Percentiles rank a stretch among this genome's conserved stretches.
phyloP scores from a whole-genome alignment of 1,140 invertebrate genomes.

The Drosophila orosa region DNA sequence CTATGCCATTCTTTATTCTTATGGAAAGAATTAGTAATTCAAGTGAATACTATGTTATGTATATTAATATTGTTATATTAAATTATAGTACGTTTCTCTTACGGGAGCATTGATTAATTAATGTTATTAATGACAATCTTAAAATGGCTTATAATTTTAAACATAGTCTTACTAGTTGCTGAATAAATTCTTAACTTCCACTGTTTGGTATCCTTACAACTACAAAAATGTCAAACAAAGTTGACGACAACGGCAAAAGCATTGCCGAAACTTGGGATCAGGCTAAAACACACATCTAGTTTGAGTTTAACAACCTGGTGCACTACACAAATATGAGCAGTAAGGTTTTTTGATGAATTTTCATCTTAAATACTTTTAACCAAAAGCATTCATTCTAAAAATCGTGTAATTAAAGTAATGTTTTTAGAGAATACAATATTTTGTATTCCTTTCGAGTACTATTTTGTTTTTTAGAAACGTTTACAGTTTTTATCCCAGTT shows the following conservation, averaged over 20 bases:
- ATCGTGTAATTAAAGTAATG: too few relatives aligned
- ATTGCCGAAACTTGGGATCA: constrained; percentile 24
- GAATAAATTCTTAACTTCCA: constrained; percentile 13
- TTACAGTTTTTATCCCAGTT: background rate
- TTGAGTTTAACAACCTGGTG: constrained; percentile 53
- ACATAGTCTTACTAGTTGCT: background rate
- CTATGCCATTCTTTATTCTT: background rate
- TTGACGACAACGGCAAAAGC: constrained; percentile 51
- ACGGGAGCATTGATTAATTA: too few relatives aligned
- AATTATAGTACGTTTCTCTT: too few relatives aligned
- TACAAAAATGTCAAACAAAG: constrained; percentile 66
- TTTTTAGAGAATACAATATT: too few relatives aligned
- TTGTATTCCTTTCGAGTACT: too few relatives aligned
- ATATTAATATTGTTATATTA: too few relatives aligned
- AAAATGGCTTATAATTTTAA: background rate
- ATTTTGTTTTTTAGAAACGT: background rate
- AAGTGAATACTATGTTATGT: too few relatives aligned
- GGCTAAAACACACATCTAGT: constrained; percentile 7
- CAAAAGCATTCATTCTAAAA: too few relatives aligned
- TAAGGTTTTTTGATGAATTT: background rate
- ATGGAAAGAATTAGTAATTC: background rate
- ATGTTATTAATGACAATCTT: too few relatives aligned
- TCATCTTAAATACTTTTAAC: background rate
- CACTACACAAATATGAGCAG: background rate
- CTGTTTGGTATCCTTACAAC: constrained; percentile 61